Percentiles rank a stretch among this genome's conserved stretches.
phyloP scores from a whole-genome alignment of 2,888 invertebrate species.

The Pachycephus smyrnensis region DNA sequence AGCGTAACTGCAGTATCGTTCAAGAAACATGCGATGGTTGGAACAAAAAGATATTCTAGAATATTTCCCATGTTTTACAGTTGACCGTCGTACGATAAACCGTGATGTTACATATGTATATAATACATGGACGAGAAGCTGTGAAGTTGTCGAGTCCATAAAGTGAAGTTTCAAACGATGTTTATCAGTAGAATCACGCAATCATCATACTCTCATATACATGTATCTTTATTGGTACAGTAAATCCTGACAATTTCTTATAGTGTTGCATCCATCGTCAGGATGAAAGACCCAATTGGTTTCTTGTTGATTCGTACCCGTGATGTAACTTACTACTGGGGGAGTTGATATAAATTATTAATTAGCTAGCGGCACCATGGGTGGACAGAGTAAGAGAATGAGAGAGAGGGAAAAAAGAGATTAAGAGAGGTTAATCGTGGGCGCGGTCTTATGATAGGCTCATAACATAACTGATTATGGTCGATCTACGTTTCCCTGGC shows the following conservation, averaged over 20 bases:
- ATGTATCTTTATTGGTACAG: neutral
- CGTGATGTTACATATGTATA: neutral
- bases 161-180: neutral
- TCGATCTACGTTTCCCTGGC: neutral
- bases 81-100: neutral
- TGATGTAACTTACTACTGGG: neutral
- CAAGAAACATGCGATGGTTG: neutral
- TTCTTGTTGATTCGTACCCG: neutral
- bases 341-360: slow-evolving; percentile 19
- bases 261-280: neutral
- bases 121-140: neutral
- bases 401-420: slow-evolving; percentile 8
- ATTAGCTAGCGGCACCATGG: slow-evolving; percentile 9
- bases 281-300: neutral
- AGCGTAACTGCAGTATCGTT: neutral
- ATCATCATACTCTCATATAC: neutral
- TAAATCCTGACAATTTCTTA: neutral
- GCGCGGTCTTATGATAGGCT: slow-evolving; percentile 15
- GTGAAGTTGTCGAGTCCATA: neutral
- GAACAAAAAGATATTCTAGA: neutral
- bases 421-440: slow-evolving; percentile 14
- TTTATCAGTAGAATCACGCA: neutral
- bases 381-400: slow-evolving; percentile 6
- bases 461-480: slow-evolving; percentile 11
- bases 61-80: neutral